A percentile compares a stretch with the other conserved stretches of the same genome.
Conservation (phyloP, 2,888 invertebrate genomes). For the Lasioglossum villosulum region DNA sequence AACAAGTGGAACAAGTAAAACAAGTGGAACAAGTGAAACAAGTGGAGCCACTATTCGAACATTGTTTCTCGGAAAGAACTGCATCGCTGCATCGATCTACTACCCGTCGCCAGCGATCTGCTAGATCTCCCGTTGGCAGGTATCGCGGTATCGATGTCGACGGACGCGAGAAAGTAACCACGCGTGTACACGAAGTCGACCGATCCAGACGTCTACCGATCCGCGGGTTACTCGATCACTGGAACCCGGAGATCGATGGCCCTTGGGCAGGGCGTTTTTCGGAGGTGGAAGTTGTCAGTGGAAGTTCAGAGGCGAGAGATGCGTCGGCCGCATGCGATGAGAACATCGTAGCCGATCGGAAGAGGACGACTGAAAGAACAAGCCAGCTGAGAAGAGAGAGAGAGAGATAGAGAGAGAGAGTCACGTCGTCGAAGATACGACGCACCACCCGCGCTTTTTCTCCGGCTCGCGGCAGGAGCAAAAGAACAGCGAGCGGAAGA, state of each 20-base stretch:
- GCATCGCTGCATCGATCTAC: not conserved
- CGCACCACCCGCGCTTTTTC: slow-evolving; percentile 22
- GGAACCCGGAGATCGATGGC: not conserved
- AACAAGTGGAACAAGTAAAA: not conserved
- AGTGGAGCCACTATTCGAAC: not conserved
- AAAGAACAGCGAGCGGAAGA: not conserved
- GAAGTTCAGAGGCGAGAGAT: not conserved
- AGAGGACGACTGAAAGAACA: not conserved
- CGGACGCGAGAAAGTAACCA: slow-evolving; percentile 55
- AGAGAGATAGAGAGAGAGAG: not conserved
- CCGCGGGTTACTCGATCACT: not conserved
- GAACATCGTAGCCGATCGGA: slow-evolving; percentile 10
- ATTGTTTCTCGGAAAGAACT: not conserved
- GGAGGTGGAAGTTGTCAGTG: not conserved
- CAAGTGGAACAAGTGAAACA: not conserved
- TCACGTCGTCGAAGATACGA: slow-evolving; percentile 24
- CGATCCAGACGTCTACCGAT: slow-evolving; percentile 9
- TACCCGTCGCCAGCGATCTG: not conserved
- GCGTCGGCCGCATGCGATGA: not conserved
- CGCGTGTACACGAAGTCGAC: slow-evolving; percentile 17
- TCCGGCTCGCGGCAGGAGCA: not conserved
- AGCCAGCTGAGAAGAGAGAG: not conserved
- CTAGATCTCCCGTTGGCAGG: not conserved
- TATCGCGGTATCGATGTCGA: slow-evolving; percentile 18
- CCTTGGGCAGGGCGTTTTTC: not conserved